Conservation (phyloP, 2,113 vertebrate species). For the Macroglossus sobrinus region DNA sequence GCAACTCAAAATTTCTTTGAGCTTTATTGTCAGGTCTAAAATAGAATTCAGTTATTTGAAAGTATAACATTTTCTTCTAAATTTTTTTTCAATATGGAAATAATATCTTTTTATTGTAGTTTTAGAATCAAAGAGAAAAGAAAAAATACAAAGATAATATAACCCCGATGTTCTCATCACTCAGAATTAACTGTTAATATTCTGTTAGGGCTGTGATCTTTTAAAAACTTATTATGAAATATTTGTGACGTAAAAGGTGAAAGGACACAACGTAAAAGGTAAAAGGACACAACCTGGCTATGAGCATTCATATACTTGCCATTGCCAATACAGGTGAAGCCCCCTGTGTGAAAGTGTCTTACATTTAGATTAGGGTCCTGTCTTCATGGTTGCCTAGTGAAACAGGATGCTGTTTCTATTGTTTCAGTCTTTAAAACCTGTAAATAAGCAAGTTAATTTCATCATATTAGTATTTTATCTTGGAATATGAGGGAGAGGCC, state of each 20-base stretch:
- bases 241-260: conserved; percentile 45
- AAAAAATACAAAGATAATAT: conserved; percentile 38
- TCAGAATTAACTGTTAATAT: conserved; percentile 41
- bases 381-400: not conserved
- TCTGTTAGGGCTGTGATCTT: conserved; percentile 53
- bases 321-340: not conserved
- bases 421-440: conserved; percentile 22
- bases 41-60: conserved; percentile 53
- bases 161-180: not conserved
- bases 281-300: conserved; percentile 1
- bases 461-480: not conserved
- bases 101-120: conserved; percentile 40
- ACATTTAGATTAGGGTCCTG: not conserved
- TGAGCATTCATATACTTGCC: not conserved
- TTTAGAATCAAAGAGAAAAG: conserved; percentile 43
- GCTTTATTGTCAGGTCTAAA: conserved; percentile 52
- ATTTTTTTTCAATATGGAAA: conserved; percentile 44
- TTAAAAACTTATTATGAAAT: conserved; percentile 31
- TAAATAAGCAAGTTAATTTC: not conserved
- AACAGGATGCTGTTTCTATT: not conserved
- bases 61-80: conserved; percentile 28
- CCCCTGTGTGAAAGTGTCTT: not conserved
- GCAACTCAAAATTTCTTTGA: not conserved
- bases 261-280: conserved; percentile 16
- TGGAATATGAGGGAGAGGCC: not conserved